Evolutionary conservation across 2,113 vertebrate genomes (phyloP), one percentile per base, ranked within the genome.

Genomic region (Cricetomys ansorgei): DNA sequence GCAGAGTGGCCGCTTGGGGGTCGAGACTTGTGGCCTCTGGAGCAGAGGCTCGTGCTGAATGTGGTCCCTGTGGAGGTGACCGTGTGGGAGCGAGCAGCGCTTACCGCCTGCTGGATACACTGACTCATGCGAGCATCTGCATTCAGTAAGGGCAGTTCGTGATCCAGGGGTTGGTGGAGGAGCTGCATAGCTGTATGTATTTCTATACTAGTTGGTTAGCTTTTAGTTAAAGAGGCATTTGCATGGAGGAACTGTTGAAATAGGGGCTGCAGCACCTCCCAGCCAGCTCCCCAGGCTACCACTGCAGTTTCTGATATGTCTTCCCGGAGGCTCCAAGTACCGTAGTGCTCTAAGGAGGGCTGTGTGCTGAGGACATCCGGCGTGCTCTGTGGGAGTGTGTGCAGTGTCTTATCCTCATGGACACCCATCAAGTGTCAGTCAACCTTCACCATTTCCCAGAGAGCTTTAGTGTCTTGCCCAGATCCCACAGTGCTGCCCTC

Each of bases 261-360:
- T 43, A 67, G 59, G 81, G 50, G 43, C 57, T 43, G 16, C 31
- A 50, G 15, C 59, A 23, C 31, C 1, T 75, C 23, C 34, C 37
- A 43, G 48, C 72, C 17, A 64, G 43, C 13, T 69, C 69, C 59
- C 53, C 62, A n/a, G n/a, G 81, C 23, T 21, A 3, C 17, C 11
- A 5, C 79, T n/a, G 4, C 10, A 10, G 69, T 34, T 79, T 45
- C 80, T 29, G 3, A 27, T 31, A 10, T 19, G 3, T 31, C 40
- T 2, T 45, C 79, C 29, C 4, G 31, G 80, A 25, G 76, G 5
- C 21, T 43, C 43, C 5, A 23, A 34, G 21, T 67, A 4, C n/a
- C 0, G 5, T 0, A 2, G 31, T 64, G 4, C n/a, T 12, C n/a
- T 27, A 6, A 57, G 1, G 15, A 53, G 34, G 17, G 1, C 40